Evolutionary conservation across 2,888 invertebrate genomes (phyloP), one percentile per base, ranked within the genome.

Genomic region (Chesias legatella): DNA sequence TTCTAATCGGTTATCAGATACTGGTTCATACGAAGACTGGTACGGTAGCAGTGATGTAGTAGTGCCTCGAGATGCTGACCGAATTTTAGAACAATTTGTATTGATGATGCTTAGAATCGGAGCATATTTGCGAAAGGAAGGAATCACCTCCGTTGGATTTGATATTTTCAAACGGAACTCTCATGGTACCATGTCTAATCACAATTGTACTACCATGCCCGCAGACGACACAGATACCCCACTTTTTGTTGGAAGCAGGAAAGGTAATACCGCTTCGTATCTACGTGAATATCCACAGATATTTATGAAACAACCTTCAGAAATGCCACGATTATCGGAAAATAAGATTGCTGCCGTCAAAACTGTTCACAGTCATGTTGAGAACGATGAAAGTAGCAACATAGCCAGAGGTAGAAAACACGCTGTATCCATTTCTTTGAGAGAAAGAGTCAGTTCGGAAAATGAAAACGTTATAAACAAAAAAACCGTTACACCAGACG

Each of bases 1-100:
- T 43, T 68, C 72, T 31, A 63, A 67, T 43, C 60, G 52, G 40
- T 53, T 65, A 26, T 66, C 67, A 4, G 79, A 82, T 34, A 52
- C 66, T 38, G 73, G 71, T 20, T 59, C 67, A 11, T 73, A 63
- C 35, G 86, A 86, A 49, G 84, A 86, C 48, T 79, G 76, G 72
- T 67, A 72, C 40, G 74, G 72, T 0, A 76, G 58, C 0, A 77
- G 58, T 48, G 84, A 86, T 59, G 60, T 81, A 23, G 56, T 60
- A 2, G 56, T 80, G 37, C 84, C 85, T 22, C 75, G 84, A 3
- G 77, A 78, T 47, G 62, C 73, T 9, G 88, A 88, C 56, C 76
- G 88, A 1, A 79, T 88, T 52, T 51, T 82, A 33, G 88, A 88
- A 60, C 88, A 88, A 55, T 79, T 88, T 45, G 73, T 70, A 21